Evolutionary conservation across 64 coral and sea anemone genomes (phyloP).

Genomic region (Platygyra sinensis): DNA sequence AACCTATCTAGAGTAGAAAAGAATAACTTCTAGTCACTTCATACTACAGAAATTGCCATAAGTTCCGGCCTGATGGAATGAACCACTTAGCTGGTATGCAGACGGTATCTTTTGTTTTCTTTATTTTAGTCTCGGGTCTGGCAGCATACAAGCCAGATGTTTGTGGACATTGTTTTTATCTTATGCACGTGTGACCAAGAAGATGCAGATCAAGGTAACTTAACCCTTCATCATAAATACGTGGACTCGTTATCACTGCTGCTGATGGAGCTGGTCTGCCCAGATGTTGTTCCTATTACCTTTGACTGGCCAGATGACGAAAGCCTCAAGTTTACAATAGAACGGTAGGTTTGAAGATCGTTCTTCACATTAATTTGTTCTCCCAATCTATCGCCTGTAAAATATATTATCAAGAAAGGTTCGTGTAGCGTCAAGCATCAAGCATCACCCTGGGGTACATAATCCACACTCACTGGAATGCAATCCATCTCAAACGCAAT

Average conservation of each 20-base stretch:
- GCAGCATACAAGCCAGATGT: conserved; percentile 52
- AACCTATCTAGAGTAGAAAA: too few species aligned
- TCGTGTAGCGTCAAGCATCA: too few species aligned
- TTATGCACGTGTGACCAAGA: conserved; percentile 25
- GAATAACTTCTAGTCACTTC: too few species aligned
- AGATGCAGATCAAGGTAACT: not conserved
- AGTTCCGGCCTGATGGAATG: too few species aligned
- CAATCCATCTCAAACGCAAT: too few species aligned
- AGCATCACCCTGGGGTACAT: too few species aligned
- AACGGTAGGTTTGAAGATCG: conserved; percentile 57
- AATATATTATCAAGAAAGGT: not conserved
- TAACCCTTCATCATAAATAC: conserved; percentile 73
- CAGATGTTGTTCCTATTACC: conserved; percentile 60
- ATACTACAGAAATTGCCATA: too few species aligned
- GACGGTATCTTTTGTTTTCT: not conserved
- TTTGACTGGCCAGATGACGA: conserved; percentile 94
- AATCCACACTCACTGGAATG: too few species aligned
- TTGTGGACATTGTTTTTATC: conserved; percentile 56
- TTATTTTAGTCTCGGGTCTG: conserved; percentile 10
- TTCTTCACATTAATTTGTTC: not conserved
- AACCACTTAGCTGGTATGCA: too few species aligned
- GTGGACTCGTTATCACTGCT: conserved; percentile 72
- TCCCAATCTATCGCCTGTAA: not conserved
- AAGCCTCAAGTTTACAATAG: conserved; percentile 75
- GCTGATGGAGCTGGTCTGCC: conserved; percentile 85